These are phyloP conservation scores for Notolabrus celidotus DNA, from an alignment of 2,797 vertebrate genomes.

Conservation along the genomic window DNA sequence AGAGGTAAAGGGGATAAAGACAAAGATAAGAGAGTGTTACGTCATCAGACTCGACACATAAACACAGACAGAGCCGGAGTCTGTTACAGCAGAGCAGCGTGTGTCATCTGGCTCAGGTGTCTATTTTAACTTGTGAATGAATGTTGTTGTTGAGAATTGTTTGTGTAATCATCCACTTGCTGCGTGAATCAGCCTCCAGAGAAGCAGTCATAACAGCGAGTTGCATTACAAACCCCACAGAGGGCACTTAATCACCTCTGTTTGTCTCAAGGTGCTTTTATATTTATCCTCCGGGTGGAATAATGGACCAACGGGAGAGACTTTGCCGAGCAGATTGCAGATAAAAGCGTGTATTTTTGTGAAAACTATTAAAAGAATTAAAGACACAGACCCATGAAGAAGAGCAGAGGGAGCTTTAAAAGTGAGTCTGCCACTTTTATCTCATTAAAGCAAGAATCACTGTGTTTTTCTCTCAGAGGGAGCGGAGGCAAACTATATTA, in stretches of 20 bases:
- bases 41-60: constrained; percentile 37
- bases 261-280: constrained; percentile 32
- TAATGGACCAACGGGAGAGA: not conserved
- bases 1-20: constrained; percentile 47
- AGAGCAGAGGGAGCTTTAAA: not conserved
- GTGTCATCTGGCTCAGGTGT: constrained; percentile 37
- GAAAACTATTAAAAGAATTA: not conserved
- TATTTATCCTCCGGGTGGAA: constrained; percentile 7
- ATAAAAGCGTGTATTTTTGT: not conserved
- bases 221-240: constrained; percentile 35
- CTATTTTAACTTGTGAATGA: constrained; percentile 50
- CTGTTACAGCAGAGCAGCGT: not conserved
- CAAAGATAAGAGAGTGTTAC: constrained; percentile 38
- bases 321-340: not conserved
- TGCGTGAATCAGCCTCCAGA: constrained; percentile 33
- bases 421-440: not conserved
- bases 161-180: constrained; percentile 24
- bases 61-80: constrained; percentile 24
- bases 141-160: constrained; percentile 34
- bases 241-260: constrained; percentile 35
- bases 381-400: not conserved
- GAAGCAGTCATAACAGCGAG: constrained; percentile 24
- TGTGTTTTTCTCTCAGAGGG: not conserved
- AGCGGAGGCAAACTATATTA: not conserved
- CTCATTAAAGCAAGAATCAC: not conserved